Base-by-base conservation (phyloP, 1,140 invertebrate species). In the Sminthurides bifidus region DNA sequence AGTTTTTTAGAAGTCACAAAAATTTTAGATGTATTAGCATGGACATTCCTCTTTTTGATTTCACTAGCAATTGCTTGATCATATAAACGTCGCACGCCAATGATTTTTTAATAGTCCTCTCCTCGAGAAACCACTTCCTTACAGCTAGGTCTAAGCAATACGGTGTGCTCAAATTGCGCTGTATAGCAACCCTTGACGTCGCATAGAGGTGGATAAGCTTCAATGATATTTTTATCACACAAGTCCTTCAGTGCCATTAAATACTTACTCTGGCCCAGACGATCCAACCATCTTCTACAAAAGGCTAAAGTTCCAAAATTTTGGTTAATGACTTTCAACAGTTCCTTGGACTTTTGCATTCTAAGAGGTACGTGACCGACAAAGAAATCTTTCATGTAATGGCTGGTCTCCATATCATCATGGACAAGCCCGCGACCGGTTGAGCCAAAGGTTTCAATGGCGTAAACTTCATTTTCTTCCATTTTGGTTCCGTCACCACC, bases 321-420 rank as follows among this genome's bases (percentile, higher is more conserved):
- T 69, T 98, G 91, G 71, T 97, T 97, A 66, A 99, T 97, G n/a
- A 84, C 79, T 69, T 86, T 89, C 43, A 98, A 74, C 8, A 99
- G 75, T 54, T 87, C 81, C 71, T 97, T 97, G 1, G 93, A 96
- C 59, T 60, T 61, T 29, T 56, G 17, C 54, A 65, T 74, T 69
- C 77, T 70, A 37, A 96, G 71, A 50, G 91, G 91, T 38, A 94
- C 87, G 73, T 87, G 92, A 56, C 87, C 85, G 70, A 83, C 81
- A 66, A 99, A 93, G 73, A 88, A 98, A 69, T 95, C 94, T 72
- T 98, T 98, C 95, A 98, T 99, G 68, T 99, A 99, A 75, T 99
- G 96, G 29, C 93, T 98, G 59, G 87, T 90, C 68, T 99, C 95
- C 86, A 98, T 93, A 70, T 98, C 96, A 24, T 60, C 61, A 70